Base-by-base conservation (phyloP, 2,888 invertebrate species). In the Odontomyia ornata region DNA sequence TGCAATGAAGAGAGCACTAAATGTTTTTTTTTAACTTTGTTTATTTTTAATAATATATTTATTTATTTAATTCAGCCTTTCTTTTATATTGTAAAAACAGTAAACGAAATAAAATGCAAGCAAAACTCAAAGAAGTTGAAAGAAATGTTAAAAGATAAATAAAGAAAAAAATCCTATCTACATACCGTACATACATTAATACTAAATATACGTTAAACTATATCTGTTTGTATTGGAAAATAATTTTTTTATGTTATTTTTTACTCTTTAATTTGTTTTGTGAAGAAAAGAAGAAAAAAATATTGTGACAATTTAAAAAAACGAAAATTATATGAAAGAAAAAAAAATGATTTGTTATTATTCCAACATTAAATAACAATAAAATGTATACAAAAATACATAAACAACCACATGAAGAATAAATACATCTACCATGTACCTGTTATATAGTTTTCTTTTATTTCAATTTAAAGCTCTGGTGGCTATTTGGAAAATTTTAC, bases 351-450 rank as follows among this genome's bases (percentile, higher is more conserved):
- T 36, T n/a, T 36, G 36, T 36, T 36, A 18, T 43, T 73, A 52
- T 75, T 27, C 65, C 23, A 77, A 77, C 65, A 30, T 52, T 23
- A 67, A 43, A 67, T 28, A 76, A 77, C 60, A 77, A 65, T 52
- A 75, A 46, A 76, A 77, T 76, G 64, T 75, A 69, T 76, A 71
- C 64, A 69, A 62, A 76, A 71, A 47, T 52, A 77, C 65, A 67
- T 77, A 69, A 75, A 77, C 76, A 76, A 76, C 36, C 73, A 76
- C 72, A 78, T 76, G 65, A 72, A 36, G 60, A 78, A 78, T 78
- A 78, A 78, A 77, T 76, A 75, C 78, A 78, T 78, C 78, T 78
- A 78, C 78, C 78, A 78, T 78, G 78, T 78, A 78, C 78, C 78
- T 78, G 78, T 71, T 77, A 78, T 56, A 75, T 47, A 52, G 77